Conservation (phyloP, 2,113 vertebrate species). For the Passer domesticus region DNA sequence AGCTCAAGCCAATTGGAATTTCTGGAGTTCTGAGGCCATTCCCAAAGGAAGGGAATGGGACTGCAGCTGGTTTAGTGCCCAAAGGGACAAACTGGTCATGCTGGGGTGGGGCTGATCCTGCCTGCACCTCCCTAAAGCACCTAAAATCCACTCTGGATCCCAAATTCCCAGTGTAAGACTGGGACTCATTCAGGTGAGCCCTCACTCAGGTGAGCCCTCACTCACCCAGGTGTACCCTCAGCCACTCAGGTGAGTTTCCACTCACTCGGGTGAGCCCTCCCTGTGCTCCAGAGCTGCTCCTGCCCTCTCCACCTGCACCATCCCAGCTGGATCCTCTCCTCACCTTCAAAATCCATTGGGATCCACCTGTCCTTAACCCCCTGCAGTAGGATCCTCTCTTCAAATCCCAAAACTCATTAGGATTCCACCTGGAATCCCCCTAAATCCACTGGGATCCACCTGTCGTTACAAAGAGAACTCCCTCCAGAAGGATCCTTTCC, state of each 20-base stretch:
- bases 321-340: background rate
- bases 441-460: too few species aligned
- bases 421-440: background rate
- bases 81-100: background rate
- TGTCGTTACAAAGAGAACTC: background rate
- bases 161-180: background rate
- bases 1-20: background rate
- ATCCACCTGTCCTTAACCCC: accelerated
- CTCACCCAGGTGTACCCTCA: background rate
- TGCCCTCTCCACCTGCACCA: background rate
- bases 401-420: background rate
- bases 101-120: background rate
- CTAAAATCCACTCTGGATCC: background rate
- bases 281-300: background rate
- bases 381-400: background rate
- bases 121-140: background rate
- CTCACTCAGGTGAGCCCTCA: background rate
- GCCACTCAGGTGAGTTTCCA: background rate
- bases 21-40: background rate
- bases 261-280: background rate
- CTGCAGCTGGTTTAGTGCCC: background rate
- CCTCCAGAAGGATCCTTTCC: background rate
- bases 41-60: background rate
- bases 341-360: background rate
- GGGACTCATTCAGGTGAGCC: background rate